Conservation (phyloP, 2,797 vertebrate species). For the Myotis planiceps region DNA sequence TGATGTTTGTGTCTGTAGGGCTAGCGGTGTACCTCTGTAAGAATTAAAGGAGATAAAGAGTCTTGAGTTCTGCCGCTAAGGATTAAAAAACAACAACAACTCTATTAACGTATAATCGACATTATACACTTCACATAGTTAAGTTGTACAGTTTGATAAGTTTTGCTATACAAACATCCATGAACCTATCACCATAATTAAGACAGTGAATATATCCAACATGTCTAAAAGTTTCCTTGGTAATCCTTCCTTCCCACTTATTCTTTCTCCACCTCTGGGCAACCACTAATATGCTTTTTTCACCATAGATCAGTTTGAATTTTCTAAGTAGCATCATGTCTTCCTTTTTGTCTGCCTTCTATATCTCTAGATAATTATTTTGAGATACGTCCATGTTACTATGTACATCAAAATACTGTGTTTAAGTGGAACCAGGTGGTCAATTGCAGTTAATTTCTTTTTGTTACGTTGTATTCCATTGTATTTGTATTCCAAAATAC, state of each 20-base stretch:
- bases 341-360: neutral
- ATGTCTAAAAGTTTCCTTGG: neutral
- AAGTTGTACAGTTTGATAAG: neutral
- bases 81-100: neutral
- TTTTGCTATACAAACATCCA: neutral
- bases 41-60: neutral
- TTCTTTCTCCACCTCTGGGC: neutral
- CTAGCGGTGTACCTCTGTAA: neutral
- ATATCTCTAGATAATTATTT: neutral
- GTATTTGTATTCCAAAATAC: neutral
- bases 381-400: neutral
- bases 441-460: neutral
- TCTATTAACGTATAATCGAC: neutral
- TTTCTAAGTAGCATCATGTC: neutral
- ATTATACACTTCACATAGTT: neutral
- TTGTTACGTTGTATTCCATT: neutral
- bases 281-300: neutral
- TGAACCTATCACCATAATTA: neutral
- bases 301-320: neutral
- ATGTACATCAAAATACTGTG: neutral
- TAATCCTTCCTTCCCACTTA: neutral
- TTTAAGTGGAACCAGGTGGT: neutral
- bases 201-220: neutral
- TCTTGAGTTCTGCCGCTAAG: neutral
- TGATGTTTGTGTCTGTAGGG: neutral